A percentile compares a stretch with the other conserved stretches of the same genome.
Conservation (phyloP, 2,113 vertebrate species). For the Emydocephalus ijimae region DNA sequence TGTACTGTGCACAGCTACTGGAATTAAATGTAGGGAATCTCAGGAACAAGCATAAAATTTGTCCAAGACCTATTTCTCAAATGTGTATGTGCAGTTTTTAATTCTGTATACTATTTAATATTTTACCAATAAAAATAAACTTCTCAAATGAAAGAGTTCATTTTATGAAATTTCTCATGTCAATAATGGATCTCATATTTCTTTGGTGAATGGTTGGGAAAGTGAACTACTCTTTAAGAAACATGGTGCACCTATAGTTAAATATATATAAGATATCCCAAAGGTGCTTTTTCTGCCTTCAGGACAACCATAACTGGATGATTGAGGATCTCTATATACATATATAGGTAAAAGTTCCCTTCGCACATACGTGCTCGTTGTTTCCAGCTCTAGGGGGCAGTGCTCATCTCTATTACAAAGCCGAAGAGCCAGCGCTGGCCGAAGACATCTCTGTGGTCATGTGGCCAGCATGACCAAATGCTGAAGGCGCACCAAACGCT, state of each 20-base stretch:
- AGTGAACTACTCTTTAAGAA: neutral
- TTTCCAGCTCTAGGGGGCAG: too few species aligned
- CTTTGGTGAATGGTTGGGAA: neutral
- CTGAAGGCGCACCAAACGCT: too few species aligned
- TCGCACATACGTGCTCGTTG: too few species aligned
- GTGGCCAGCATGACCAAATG: too few species aligned
- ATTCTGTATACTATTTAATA: conserved; percentile 87
- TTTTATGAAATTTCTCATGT: conserved; percentile 65
- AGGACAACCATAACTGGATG: too few species aligned
- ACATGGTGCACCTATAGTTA: neutral
- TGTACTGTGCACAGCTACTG: conserved; percentile 87
- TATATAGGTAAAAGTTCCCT: neutral
- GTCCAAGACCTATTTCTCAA: conserved; percentile 83
- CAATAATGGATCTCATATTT: conserved; percentile 28
- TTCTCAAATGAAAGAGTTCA: conserved; percentile 73
- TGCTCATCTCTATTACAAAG: too few species aligned
- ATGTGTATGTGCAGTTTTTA: conserved; percentile 85
- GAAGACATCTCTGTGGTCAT: too few species aligned
- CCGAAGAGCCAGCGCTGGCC: too few species aligned
- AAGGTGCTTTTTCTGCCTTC: neutral
- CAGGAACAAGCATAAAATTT: conserved; percentile 91
- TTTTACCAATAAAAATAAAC: conserved; percentile 85
- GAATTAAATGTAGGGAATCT: conserved; percentile 90
- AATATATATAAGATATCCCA: neutral
- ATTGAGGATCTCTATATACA: neutral